These are phyloP conservation scores for Tholera decimalis DNA, from an alignment of 2,888 invertebrate species.

Conservation along the genomic window DNA sequence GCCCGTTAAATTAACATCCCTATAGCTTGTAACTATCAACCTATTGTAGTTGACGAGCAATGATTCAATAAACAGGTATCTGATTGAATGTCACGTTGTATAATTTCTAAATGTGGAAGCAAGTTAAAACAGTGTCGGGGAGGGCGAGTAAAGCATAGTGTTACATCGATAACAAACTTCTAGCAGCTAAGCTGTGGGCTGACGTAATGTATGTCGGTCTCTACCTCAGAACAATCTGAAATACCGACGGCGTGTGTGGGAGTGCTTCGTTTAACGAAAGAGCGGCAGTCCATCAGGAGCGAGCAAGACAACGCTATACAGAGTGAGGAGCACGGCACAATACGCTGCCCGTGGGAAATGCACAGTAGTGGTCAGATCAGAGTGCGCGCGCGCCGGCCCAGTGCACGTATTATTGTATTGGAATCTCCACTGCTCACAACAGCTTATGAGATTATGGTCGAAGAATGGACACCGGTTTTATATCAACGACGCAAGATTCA, in stretches of 20 bases:
- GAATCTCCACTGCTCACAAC: constrained; percentile 80
- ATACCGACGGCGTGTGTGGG: constrained; percentile 91
- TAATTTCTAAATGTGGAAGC: constrained; percentile 52
- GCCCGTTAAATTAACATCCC: not conserved
- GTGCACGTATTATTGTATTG: constrained; percentile 91
- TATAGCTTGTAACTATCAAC: not conserved
- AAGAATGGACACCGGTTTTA: constrained; percentile 65
- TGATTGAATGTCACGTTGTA: constrained; percentile 38
- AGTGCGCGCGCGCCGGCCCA: constrained; percentile 91
- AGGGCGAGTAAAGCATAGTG: constrained; percentile 70
- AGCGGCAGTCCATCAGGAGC: constrained; percentile 89
- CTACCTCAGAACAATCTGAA: constrained; percentile 88
- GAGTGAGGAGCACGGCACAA: constrained; percentile 76
- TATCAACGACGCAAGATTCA: constrained; percentile 65
- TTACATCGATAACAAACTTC: constrained; percentile 79
- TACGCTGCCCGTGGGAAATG: constrained; percentile 91
- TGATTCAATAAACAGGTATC: constrained; percentile 3
- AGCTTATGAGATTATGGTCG: constrained; percentile 75
- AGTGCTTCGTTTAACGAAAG: constrained; percentile 91
- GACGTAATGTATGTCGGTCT: constrained; percentile 89
- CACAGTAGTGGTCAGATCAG: constrained; percentile 92
- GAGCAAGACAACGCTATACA: constrained; percentile 81
- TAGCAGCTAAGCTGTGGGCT: constrained; percentile 81
- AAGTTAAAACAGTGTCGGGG: constrained; percentile 60
- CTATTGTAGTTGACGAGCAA: constrained; percentile 3